Base-by-base conservation (phyloP, 2,888 invertebrate species). In the Caenorhabditis sp. region DNA sequence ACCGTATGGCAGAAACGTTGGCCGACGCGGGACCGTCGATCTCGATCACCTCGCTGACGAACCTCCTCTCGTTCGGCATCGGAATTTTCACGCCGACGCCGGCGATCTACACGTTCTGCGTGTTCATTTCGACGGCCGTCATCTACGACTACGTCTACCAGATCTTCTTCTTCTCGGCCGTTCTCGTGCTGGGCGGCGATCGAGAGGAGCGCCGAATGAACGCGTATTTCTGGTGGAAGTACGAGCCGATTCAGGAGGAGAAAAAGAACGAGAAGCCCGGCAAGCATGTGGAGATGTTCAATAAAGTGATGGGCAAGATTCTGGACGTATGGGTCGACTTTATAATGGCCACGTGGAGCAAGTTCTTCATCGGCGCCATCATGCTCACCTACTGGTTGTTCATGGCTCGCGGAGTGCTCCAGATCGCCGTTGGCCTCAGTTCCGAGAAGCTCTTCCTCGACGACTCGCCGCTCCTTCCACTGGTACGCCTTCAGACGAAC, bases 21-120 rank as follows among this genome's bases (percentile, higher is more conserved):
- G 87, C 86, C 43, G 87, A 86, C 48, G 88, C 87, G 2, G 88
- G 88, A 8, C 87, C 88, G 6, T 87, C 87, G 4, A 88, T 88
- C 68, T 87, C 88, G 5, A 88, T 88, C 72, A 88, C 88, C 48
- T 88, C 88, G 15, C 74, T 88, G 53, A 88, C 88, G 7, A 88
- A 88, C 65, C 81, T 87, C 3, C 82, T 88, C 37, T 85, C 86
- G 5, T 88, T 88, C 70, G 86, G 79, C 46, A 87, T 89, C 43
- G 89, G 88, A 66, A 87, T 88, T 35, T 79, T 84, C 70, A 85
- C 89, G 3, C 86, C 88, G 17, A 89, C 88, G 7, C 88, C 88
- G 4, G 88, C 88, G 7, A 88, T 88, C 37, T 83, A 86, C 58
- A 83, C 85, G 1, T 88, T 88, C 76, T 88, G 88, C 65, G 82